Evolutionary conservation across 2,797 vertebrate genomes (phyloP).

Genomic region (Moxostoma hubbsi): DNA sequence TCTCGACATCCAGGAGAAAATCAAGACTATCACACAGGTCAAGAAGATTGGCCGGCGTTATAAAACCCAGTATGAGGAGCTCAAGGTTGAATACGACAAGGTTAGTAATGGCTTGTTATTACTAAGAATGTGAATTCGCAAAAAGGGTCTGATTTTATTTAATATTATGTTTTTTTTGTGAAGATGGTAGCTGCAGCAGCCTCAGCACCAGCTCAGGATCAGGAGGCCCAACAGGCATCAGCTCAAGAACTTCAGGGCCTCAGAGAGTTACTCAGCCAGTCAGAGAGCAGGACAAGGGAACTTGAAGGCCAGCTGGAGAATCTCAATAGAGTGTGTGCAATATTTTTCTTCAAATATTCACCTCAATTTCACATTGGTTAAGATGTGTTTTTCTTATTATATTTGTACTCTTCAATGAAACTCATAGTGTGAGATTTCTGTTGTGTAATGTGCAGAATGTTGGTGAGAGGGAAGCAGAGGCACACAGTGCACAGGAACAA

Average conservation of each 20-base stretch:
- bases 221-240: constrained; percentile 86
- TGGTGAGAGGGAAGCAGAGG: constrained; percentile 87
- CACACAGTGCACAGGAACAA: constrained; percentile 85
- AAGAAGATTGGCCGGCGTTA: constrained; percentile 97
- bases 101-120: constrained; percentile 64
- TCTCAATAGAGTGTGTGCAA: constrained; percentile 82
- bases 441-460: constrained; percentile 73
- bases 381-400: too few species aligned
- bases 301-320: constrained; percentile 88
- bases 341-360: neutral
- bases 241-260: constrained; percentile 87
- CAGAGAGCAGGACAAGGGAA: constrained; percentile 82
- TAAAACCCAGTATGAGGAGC: constrained; percentile 96
- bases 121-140: neutral
- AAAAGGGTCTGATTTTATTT: neutral
- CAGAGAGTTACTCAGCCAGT: constrained; percentile 83
- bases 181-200: constrained; percentile 82
- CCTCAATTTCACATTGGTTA: too few species aligned
- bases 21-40: constrained; percentile 92
- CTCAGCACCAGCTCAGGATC: constrained; percentile 80
- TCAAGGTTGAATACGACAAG: constrained; percentile 92
- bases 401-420: too few species aligned
- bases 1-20: constrained; percentile 88
- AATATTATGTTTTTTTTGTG: neutral
- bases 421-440: neutral